Conservation (phyloP, 2,888 invertebrate genomes). For the Xylota segnis region DNA sequence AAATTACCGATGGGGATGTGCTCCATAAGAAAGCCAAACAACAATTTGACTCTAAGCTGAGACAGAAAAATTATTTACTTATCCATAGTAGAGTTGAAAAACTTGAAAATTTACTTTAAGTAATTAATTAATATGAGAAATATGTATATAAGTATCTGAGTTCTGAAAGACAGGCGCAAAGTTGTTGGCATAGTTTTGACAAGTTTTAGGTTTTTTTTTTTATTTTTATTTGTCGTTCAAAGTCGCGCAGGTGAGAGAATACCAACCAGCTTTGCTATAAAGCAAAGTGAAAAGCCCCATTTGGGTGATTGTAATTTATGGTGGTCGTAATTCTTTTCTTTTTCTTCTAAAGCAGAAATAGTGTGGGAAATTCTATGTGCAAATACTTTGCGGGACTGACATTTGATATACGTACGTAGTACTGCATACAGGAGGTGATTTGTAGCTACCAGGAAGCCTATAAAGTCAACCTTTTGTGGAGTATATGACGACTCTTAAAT, state of each 20-base stretch:
- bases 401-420: neutral
- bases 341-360: slow-evolving; percentile 3
- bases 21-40: slow-evolving; percentile 13
- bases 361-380: slow-evolving; percentile 26
- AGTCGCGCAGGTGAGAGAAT: neutral
- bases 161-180: neutral
- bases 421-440: neutral
- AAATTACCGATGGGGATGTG: neutral
- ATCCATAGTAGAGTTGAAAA: slow-evolving; percentile 26
- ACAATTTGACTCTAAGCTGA: neutral
- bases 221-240: too few species aligned
- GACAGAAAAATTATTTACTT: slow-evolving; percentile 24
- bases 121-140: slow-evolving; percentile 48
- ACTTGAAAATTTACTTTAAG: slow-evolving; percentile 39
- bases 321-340: slow-evolving; percentile 7
- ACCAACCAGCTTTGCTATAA: neutral
- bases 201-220: slow-evolving; percentile 18
- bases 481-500: neutral
- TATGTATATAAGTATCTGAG: slow-evolving; percentile 16
- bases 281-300: slow-evolving; percentile 32
- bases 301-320: slow-evolving; percentile 55
- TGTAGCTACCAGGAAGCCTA: neutral
- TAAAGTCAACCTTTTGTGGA: slow-evolving; percentile 9
- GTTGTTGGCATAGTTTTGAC: slow-evolving; percentile 51
- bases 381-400: neutral